These are phyloP conservation scores for Grammomys surdaster DNA, from an alignment of 2,113 vertebrate genomes.

Conservation along the genomic window DNA sequence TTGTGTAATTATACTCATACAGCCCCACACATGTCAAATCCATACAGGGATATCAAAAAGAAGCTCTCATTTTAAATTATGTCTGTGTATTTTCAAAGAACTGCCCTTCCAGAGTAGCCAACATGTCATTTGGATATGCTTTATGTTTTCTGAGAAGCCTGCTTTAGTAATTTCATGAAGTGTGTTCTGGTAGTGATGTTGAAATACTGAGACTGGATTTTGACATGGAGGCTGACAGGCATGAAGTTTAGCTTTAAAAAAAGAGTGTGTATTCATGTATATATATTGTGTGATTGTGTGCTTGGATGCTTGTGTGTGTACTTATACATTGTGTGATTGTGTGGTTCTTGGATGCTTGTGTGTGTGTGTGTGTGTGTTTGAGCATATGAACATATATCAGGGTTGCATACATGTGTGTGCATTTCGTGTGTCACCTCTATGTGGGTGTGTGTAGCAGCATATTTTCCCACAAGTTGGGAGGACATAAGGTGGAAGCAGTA, in stretches of 20 bases:
- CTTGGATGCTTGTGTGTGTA: too few species aligned
- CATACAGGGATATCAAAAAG: neutral
- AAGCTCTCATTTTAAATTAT: neutral
- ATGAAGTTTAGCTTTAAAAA: neutral
- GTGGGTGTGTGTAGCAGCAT: too few species aligned
- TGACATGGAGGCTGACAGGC: neutral
- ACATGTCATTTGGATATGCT: neutral
- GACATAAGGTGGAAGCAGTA: too few species aligned
- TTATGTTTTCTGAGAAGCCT: neutral
- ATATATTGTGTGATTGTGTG: neutral
- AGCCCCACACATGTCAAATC: neutral
- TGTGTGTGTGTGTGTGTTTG: too few species aligned
- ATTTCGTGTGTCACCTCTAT: too few species aligned
- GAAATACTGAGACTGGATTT: constrained; percentile 19
- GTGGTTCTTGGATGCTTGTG: too few species aligned
- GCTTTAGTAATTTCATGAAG: constrained; percentile 1
- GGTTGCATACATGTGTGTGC: too few species aligned
- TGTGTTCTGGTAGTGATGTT: neutral
- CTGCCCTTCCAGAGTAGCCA: neutral
- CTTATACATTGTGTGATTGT: too few species aligned
- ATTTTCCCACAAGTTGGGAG: too few species aligned
- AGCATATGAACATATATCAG: too few species aligned
- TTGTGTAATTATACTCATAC: neutral
- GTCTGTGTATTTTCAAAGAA: constrained; percentile 25
- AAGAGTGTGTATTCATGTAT: neutral